Base-by-base conservation (phyloP, 1,140 invertebrate genomes). In the Thaumatotibia leucotreta region DNA sequence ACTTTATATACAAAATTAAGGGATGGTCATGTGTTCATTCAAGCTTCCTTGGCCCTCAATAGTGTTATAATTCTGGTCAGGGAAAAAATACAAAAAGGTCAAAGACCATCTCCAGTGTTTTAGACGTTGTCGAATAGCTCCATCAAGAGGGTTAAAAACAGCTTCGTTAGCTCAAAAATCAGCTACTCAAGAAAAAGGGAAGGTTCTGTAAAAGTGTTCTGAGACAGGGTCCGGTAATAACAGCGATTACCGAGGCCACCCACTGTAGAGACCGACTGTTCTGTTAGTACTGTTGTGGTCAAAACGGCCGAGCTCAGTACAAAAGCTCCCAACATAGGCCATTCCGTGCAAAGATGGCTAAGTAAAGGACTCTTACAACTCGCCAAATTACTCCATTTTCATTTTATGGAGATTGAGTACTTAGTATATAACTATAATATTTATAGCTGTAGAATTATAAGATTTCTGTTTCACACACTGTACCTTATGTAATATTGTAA, bases 231-330 rank as follows among this genome's bases (percentile, higher is more conserved):
- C 31, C 61, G 17, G 29, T 62, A 62, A 62, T 62, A 62, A 62
- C 61, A 33, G 14, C 61, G 61, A 62, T 62, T 62, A 62, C 61
- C 32, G 31, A 62, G 61, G 32, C 61, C 61, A 62, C 61, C 61
- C 61, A 62, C 17, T 23, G 61, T 31, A 35, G 61, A 31, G 61
- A 62, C 31, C 61, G 29, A 35, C 61, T 58, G 52, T 24, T 58
- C 52, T 58, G 52, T 58, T 58, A 58, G 24, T 58, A 58, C 39
- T 9, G 17, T 8, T 45, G 39, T 45, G 39, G 39, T 45, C 39
- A 20, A 45, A 45, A 45, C 11, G 39, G 20, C 39, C 14, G 39
- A 8, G 14, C 4, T 20, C 20, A 45, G 39, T 45, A 20, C 39
- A 17, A 31, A 29, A 58, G 27, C 23, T 17, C n/a, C 23, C 39